Base-by-base conservation (phyloP, 1,140 invertebrate species). In the Saxidomus purpurata region DNA sequence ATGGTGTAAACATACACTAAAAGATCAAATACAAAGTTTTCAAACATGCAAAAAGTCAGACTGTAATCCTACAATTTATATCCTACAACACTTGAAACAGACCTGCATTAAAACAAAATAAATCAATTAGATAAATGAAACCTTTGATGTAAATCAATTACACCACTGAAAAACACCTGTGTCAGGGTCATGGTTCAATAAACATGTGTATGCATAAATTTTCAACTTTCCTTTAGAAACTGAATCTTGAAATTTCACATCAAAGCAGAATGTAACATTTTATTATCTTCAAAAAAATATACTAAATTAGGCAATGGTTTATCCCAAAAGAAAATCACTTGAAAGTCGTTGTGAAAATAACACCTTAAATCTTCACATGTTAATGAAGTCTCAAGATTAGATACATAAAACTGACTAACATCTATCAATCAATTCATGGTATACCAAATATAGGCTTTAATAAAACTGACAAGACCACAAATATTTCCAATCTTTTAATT, bases 131-230 rank as follows among this genome's bases (percentile, higher is more conserved):
- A n/a, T n/a, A n/a, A 59, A n/a, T 19, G 3, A 59, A 59, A 22
- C 55, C 22, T n/a, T 19, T n/a, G 55, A 71, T 40, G 36, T 71
- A 40, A 71, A 71, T 71, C 67, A 71, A 71, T 36, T 40, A 71
- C 67, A 2, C 17, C 0, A 28, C 15, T 71, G 59, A n/a, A 28
- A 71, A 71, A 71, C 67, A 71, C 67, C 67, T 71, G 67, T 40
- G 67, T 31, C 8, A 28, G 28, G 25, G 11, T 71, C 67, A 71
- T 40, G 67, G 67, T 71, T 71, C 67, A 71, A 3, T 67, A 34
- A 28, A 1, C 31, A 28, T n/a, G n/a, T 31, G 31, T 11, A 36
- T 71, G 25, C 67, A 71, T 71, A 17, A 71, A 71, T 71, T 71
- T 71, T 71, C 67, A 71, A 71, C 38, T 71, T 71, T 38, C 17